Conservation (phyloP, 2,113 vertebrate genomes). For the Toxotes chatareus region DNA sequence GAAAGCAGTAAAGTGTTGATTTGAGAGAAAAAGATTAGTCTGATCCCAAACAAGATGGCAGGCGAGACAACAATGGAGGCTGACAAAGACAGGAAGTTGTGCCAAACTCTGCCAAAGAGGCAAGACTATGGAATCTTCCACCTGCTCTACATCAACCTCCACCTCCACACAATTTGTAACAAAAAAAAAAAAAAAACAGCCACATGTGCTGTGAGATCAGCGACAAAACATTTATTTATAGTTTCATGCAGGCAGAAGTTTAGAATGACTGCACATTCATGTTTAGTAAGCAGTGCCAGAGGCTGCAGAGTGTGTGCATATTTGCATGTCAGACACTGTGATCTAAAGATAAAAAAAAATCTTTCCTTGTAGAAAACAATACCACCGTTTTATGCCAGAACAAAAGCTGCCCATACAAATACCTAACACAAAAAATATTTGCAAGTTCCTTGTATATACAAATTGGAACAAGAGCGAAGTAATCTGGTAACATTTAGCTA, state of each 20-base stretch:
- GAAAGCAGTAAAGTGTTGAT: slow-evolving; percentile 20
- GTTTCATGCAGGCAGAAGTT: not conserved
- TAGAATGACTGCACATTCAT: not conserved
- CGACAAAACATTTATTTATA: slow-evolving; percentile 44
- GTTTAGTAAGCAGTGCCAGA: not conserved
- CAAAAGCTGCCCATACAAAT: not conserved
- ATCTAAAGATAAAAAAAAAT: not conserved
- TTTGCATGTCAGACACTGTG: slow-evolving; percentile 11
- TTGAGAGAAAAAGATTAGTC: slow-evolving; percentile 44
- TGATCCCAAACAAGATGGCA: slow-evolving; percentile 62
- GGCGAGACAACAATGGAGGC: slow-evolving; percentile 65
- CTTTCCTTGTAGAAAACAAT: not conserved
- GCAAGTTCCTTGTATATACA: not conserved
- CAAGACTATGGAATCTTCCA: slow-evolving; percentile 62
- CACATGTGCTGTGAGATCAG: not conserved
- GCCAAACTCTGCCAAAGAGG: slow-evolving; percentile 38
- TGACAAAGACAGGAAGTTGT: slow-evolving; percentile 79
- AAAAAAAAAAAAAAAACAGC: slow-evolving; percentile 20
- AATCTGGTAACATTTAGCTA: not conserved
- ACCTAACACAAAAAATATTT: not conserved
- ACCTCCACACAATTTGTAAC: slow-evolving; percentile 11
- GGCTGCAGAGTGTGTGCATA: not conserved
- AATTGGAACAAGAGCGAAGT: not conserved
- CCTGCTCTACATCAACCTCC: slow-evolving; percentile 53
- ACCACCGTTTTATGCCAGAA: not conserved